Base-by-base conservation (phyloP, 2,888 invertebrate genomes). In the Hesperia comma region DNA sequence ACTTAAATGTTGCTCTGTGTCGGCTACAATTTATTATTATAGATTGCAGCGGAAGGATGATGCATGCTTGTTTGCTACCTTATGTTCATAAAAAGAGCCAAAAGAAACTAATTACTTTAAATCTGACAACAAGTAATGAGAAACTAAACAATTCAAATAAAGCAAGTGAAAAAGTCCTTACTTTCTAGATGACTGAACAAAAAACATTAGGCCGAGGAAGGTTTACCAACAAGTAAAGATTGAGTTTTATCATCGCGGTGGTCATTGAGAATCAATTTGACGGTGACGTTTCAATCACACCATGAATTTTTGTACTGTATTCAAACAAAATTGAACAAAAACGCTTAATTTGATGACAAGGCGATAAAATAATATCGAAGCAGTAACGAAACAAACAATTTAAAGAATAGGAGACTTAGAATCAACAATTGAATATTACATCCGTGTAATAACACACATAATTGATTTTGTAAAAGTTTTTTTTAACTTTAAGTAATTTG, bases 291-390 rank as follows among this genome's bases (percentile, higher is more conserved):
- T 63, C 57, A 63, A 63, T 63, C 51, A 37, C n/a, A 19, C 33
- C 19, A 19, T 33, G 14, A 33, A 37, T 7, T 49, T 49, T 49
- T 53, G 40, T 58, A 51, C 51, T 58, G 51, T n/a, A 58, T 53
- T 57, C 40, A 26, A 51, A 53, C 41, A 40, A 41, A 54, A 41
- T 41, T 21, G 53, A 62, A 32, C 55, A 62, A 62, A 62, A 64
- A 58, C 40, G 15, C 32, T 26, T 58, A 40, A 49, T 67, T 63
- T 54, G n/a, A 43, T 63, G 58, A 67, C 19, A 61, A 53, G 53
- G 64, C 51, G 53, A 53, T 64, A 64, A 26, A 26, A 53, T 41
- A 41, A 49, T 26, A 26, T n/a, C 14, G 53, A 26, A 6, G 12
- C 15, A 57, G 51, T 41, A 33, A 46, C 33, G 51, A 63, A 57